These are phyloP conservation scores for Archips xylosteana DNA, from an alignment of 2,888 invertebrate species.

Conservation along the genomic window DNA sequence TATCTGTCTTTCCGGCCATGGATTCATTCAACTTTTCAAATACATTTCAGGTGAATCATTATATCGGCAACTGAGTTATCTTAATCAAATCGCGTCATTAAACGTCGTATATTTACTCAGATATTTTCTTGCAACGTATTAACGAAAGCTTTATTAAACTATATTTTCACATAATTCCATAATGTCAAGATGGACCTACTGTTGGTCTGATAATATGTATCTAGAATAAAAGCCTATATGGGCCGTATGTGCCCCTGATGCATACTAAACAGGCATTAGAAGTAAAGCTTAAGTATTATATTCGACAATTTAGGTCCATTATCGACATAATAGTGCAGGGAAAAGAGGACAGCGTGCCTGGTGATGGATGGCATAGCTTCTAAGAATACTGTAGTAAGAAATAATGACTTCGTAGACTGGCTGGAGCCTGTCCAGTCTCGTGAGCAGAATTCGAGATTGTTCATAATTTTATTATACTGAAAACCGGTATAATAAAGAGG, in stretches of 20 bases:
- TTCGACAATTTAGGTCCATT: conserved; percentile 62
- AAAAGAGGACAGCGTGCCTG: conserved; percentile 45
- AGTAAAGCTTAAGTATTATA: conserved; percentile 51
- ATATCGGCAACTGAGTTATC: conserved; percentile 3
- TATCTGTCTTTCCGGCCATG: conserved; percentile 27
- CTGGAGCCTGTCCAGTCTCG: conserved; percentile 20
- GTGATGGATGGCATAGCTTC: conserved; percentile 48
- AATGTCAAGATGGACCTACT: neutral
- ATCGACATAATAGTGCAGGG: conserved; percentile 53
- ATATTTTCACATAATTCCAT: conserved; percentile 14
- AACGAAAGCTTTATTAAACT: neutral
- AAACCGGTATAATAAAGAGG: conserved; percentile 28
- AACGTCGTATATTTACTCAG: neutral
- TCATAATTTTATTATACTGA: conserved; percentile 33
- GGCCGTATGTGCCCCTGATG: conserved; percentile 51
- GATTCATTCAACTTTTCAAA: conserved; percentile 29
- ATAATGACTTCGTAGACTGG: conserved; percentile 52
- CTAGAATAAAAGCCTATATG: conserved; percentile 42
- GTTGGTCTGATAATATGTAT: conserved; percentile 20
- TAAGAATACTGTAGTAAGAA: conserved; percentile 50
- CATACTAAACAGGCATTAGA: conserved; percentile 54
- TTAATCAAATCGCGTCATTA: neutral
- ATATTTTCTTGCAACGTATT: neutral
- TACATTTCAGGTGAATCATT: conserved; percentile 18
- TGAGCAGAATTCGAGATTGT: conserved; percentile 26